Base-by-base conservation (phyloP, 2,888 invertebrate genomes). In the Noctua janthe region DNA sequence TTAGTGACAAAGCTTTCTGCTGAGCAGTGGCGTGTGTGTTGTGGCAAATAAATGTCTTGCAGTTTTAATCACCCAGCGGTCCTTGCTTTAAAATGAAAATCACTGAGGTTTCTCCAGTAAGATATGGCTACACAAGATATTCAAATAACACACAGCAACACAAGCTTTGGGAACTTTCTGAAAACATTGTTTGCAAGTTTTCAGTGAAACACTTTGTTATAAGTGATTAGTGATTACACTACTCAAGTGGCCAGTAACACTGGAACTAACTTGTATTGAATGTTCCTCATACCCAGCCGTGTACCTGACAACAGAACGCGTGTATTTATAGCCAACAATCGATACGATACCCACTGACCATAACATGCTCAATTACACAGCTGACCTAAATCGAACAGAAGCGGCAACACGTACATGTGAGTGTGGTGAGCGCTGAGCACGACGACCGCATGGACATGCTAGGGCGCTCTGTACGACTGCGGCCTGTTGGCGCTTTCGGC, bases 221-320 rank as follows among this genome's bases (percentile, higher is more conserved):
- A 64, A 67, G 20, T 49, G 20, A 54, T 23, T 54, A 67, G 20
- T 49, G 54, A 54, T 23, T 23, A 54, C 54, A 49, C 23, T 66
- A n/a, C n/a, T 51, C 15, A 20, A 20, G 11, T 39, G 47, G 1
- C 59, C 20, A 66, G 69, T 39, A 7, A 54, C 49, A 35, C 56
- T 35, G 72, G 13, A 51, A 49, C n/a, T 62, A 74, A 35, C 29
- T 69, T 47, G 29, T 8, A 39, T 10, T 8, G 29, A 29, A 13
- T 47, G 54, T 67, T 39, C 39, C 51, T 64, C n/a, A 13, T 88
- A 69, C 11, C 87, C 75, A 70, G 94, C 94, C 77, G 95, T 35
- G 94, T 54, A 94, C 94, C 90, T 92, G 95, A 92, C 79, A 95
- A 95, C 80, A 96, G 95, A 91, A 97, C 49, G 39, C 84, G 76